Conservation (phyloP, 2,797 vertebrate species). For the Oophaga sylvatica region DNA sequence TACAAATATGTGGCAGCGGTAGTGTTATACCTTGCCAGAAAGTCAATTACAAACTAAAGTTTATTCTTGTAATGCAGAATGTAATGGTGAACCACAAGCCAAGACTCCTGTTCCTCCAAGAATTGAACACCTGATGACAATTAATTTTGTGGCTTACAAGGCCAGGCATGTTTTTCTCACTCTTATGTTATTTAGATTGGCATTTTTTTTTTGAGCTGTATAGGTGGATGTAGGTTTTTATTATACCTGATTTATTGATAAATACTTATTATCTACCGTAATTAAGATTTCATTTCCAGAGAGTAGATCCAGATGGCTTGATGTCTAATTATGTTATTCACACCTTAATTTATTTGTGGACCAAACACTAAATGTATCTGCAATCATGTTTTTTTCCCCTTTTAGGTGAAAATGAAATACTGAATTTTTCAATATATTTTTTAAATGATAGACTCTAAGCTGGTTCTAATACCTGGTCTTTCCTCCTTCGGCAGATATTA, state of each 20-base stretch:
- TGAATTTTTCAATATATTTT: too few relatives aligned
- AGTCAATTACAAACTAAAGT: slow-evolving; percentile 17
- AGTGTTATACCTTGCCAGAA: slow-evolving; percentile 12
- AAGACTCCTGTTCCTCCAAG: not conserved
- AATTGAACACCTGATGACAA: slow-evolving; percentile 28
- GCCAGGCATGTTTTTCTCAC: not conserved
- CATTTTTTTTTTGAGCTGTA: too few relatives aligned
- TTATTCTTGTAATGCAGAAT: slow-evolving; percentile 5
- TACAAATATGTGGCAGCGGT: slow-evolving; percentile 17
- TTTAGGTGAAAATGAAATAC: too few relatives aligned
- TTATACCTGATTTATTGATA: too few relatives aligned
- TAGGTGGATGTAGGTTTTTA: too few relatives aligned
- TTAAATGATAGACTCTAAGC: too few relatives aligned
- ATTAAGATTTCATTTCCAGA: not conserved
- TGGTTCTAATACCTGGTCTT: too few relatives aligned
- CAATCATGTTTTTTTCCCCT: not conserved
- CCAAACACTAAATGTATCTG: slow-evolving; percentile 12
- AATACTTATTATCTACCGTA: too few relatives aligned
- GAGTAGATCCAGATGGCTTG: slow-evolving; percentile 1
- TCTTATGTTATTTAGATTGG: too few relatives aligned
- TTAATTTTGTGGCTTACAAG: slow-evolving; percentile 24
- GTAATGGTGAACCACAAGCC: not conserved
- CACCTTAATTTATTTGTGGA: slow-evolving; percentile 29
- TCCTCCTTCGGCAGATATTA: too few relatives aligned
- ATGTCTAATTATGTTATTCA: not conserved